Evolutionary conservation across 53 echinoderm and acorn worm species (phyloP).

Genomic region (Crossaster papposus): DNA sequence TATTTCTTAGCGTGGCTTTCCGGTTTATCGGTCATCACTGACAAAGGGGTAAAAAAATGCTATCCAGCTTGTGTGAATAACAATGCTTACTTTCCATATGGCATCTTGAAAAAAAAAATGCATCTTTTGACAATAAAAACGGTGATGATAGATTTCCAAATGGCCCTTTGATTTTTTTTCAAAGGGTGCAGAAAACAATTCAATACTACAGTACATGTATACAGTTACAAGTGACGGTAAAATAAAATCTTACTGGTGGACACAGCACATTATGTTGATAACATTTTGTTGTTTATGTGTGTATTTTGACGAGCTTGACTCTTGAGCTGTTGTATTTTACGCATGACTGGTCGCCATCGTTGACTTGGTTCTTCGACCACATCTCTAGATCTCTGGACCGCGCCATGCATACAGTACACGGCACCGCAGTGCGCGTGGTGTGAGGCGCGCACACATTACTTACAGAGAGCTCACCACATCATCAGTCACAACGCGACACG

Average conservation of each 20-base stretch:
- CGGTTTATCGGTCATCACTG: not conserved
- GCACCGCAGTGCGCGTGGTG: not conserved
- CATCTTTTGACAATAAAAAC: not conserved
- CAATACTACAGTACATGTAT: too few relatives aligned
- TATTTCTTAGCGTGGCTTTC: not conserved
- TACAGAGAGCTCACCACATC: not conserved
- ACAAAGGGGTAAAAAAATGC: not conserved
- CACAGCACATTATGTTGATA: too few relatives aligned
- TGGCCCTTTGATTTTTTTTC: too few relatives aligned
- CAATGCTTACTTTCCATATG: not conserved
- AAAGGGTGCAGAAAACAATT: too few relatives aligned
- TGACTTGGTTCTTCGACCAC: too few relatives aligned
- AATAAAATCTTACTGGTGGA: too few relatives aligned
- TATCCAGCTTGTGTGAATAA: not conserved
- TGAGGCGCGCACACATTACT: conserved; percentile 9
- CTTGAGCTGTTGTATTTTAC: too few relatives aligned
- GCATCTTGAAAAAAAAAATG: not conserved
- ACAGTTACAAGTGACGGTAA: too few relatives aligned
- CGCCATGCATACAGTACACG: not conserved
- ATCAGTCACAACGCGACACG: not conserved
- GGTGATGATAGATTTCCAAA: not conserved
- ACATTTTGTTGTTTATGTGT: too few relatives aligned
- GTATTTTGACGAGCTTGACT: too few relatives aligned
- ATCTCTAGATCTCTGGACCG: too few relatives aligned
- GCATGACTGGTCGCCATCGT: too few relatives aligned